Conservation (phyloP, 92 coral and sea anemone species). For the Muricea muricata region DNA sequence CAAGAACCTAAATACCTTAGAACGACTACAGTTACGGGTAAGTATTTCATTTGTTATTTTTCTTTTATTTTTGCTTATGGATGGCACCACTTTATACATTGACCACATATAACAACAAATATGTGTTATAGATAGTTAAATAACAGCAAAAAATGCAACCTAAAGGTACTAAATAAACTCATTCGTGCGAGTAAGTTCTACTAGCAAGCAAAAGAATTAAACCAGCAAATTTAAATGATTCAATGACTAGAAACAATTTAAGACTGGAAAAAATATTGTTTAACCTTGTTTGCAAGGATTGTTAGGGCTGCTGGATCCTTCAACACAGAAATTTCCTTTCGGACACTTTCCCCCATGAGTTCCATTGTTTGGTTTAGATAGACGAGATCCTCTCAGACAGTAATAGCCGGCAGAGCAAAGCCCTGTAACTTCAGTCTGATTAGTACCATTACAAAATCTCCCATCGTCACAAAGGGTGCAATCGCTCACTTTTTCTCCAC, state of each 20-base stretch:
- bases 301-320: slow-evolving; percentile 67
- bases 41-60: too few relatives aligned
- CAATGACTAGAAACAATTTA: not conserved
- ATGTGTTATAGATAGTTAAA: too few relatives aligned
- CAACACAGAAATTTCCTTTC: slow-evolving; percentile 74
- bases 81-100: too few relatives aligned
- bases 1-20: too few relatives aligned
- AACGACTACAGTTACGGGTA: too few relatives aligned
- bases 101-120: too few relatives aligned
- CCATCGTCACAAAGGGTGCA: slow-evolving; percentile 82
- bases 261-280: not conserved
- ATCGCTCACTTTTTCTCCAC: slow-evolving; percentile 63
- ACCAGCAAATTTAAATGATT: too few relatives aligned
- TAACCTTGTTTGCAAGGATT: slow-evolving; percentile 76
- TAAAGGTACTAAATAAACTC: too few relatives aligned
- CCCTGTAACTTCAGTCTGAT: slow-evolving; percentile 60
- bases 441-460: slow-evolving; percentile 84
- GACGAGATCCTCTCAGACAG: slow-evolving; percentile 75
- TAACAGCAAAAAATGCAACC: too few relatives aligned
- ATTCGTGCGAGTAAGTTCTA: too few relatives aligned
- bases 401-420: slow-evolving; percentile 80
- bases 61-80: too few relatives aligned
- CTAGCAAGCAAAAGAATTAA: too few relatives aligned
- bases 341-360: slow-evolving; percentile 90
- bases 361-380: slow-evolving; percentile 90